These are phyloP conservation scores for Acrossocheilus wenchowensis DNA, from an alignment of 2,797 vertebrate genomes.

Conservation along the genomic window DNA sequence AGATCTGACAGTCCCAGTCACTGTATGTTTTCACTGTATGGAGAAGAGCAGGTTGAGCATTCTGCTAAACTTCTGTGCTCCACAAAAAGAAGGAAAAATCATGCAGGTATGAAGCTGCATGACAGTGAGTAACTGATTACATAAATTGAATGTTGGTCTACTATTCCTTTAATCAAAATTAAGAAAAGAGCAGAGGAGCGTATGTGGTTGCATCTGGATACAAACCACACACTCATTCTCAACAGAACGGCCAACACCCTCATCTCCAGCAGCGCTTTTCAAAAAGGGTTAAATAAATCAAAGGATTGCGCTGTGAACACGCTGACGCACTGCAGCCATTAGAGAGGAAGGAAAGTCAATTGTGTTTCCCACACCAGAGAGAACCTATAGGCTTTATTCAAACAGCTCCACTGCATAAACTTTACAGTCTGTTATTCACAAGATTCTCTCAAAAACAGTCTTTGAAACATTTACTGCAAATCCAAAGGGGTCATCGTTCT, in stretches of 20 bases:
- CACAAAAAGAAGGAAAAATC: not conserved
- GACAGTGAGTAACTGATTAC: not conserved
- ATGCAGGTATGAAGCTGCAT: not conserved
- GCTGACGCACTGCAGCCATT: constrained; percentile 59
- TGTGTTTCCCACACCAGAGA: constrained; percentile 49
- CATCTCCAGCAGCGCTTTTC: constrained; percentile 10
- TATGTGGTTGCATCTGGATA: not conserved
- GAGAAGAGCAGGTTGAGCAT: no score
- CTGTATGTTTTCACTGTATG: no score
- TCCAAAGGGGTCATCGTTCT: not conserved
- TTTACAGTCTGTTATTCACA: not conserved
- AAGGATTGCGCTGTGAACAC: constrained; percentile 26
- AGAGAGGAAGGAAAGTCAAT: constrained; percentile 47
- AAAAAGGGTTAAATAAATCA: constrained; percentile 45
- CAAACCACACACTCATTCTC: constrained; percentile 20
- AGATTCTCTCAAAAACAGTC: not conserved
- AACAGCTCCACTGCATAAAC: not conserved
- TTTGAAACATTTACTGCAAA: not conserved
- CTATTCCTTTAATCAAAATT: not conserved
- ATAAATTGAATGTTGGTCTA: not conserved
- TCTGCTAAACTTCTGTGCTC: not conserved
- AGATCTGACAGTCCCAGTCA: no score
- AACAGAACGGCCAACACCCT: not conserved
- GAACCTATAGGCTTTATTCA: not conserved
- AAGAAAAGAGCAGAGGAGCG: not conserved